A percentile compares a stretch with the other conserved stretches of the same genome.
Conservation (phyloP, 2,113 vertebrate genomes). For the Solenodon paradoxus region DNA sequence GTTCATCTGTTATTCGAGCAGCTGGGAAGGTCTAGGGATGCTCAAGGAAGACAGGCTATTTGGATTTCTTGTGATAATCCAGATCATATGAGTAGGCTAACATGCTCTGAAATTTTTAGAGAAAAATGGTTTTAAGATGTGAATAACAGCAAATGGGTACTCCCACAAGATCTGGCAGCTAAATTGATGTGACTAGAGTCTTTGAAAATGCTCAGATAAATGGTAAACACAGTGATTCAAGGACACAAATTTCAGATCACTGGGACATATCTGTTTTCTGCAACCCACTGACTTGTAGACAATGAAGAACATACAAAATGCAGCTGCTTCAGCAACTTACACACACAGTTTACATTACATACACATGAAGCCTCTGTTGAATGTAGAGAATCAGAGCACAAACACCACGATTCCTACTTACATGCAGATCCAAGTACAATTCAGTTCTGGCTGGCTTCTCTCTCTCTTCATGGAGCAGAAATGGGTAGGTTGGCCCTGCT, state of each 20-base stretch:
- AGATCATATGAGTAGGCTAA: not conserved
- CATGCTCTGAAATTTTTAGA: not conserved
- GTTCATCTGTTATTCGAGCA: conserved; percentile 37
- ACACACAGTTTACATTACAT: not conserved
- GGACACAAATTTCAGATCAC: not conserved
- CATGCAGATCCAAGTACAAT: conserved; percentile 81
- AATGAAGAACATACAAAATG: not conserved
- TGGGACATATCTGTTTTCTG: not conserved
- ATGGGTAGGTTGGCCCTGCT: conserved; percentile 69
- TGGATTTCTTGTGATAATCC: not conserved
- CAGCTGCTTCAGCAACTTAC: not conserved
- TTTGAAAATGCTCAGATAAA: not conserved
- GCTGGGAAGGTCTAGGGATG: not conserved
- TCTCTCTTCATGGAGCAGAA: conserved; percentile 75
- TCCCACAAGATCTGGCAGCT: not conserved
- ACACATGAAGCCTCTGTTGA: conserved; percentile 16
- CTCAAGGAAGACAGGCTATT: not conserved
- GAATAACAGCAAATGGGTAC: not conserved
- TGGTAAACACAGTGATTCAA: not conserved
- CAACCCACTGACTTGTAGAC: not conserved
- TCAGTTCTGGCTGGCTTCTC: conserved; percentile 77
- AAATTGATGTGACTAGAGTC: not conserved
- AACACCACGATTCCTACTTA: conserved; percentile 75
- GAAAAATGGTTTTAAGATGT: not conserved
- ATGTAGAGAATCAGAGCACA: not conserved